Base-by-base conservation (phyloP, 2,888 invertebrate genomes). In the Thymelicus lineola region DNA sequence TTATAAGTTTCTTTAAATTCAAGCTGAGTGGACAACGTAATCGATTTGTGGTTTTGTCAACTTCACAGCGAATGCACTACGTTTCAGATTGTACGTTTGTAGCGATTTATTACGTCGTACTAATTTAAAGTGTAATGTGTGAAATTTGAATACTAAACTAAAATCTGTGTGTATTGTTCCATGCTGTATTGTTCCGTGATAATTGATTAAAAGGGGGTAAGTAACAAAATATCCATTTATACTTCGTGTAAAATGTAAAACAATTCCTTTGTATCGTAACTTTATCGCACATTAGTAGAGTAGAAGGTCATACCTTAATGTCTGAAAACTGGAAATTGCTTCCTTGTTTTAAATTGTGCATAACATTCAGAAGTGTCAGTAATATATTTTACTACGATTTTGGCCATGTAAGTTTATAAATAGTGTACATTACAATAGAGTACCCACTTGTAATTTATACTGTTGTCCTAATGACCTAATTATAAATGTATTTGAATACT, bases 21-120 rank as follows among this genome's bases (percentile, higher is more conserved):
- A 81, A 81, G 78, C 77, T 77, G 76, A 78, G 79, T 80, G 76
- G 78, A 78, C 73, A 75, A 83, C 83, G 76, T 82, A 84, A 89
- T 90, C 88, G 90, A 89, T 90, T 87, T 82, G 78, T 84, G 84
- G 82, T 85, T 87, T 87, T 82, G 89, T 87, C 86, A 85, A 85
- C 86, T 86, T 82, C 83, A 85, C 83, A 85, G 74, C 86, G 81
- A 79, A 85, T 84, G 86, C 81, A 80, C 83, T 86, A 80, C 84
- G 83, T 35, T 35, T 53, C 17, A 17, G 50, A 28, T 28, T 10
- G 42, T 42, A 42, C 42, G 9, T 86, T 83, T 81, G 59, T 70
- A 81, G 83, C 82, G 80, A 82, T 86, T 85, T 86, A 87, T 83
- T 89, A 86, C 90, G 90, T 87, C 89, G 80, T 80, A 89, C 82